Conservation (phyloP, 2,797 vertebrate species). For the Siniperca obscura region DNA sequence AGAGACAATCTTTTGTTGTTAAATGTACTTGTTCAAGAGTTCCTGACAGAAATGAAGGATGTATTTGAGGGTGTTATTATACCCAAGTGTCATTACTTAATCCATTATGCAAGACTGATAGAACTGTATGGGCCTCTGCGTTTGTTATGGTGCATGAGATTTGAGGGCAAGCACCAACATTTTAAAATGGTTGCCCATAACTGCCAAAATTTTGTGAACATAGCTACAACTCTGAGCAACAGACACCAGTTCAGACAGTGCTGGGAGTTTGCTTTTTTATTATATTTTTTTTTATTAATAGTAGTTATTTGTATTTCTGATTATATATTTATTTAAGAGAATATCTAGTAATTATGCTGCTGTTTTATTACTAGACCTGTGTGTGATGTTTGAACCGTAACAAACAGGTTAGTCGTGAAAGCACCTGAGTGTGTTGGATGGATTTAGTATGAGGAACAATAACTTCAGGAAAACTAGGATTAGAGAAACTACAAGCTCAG, state of each 20-base stretch:
- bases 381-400: too few relatives aligned
- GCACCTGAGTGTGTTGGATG: neutral
- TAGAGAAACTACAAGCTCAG: constrained; percentile 11
- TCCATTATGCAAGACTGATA: constrained; percentile 35
- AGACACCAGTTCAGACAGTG: constrained; percentile 42
- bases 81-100: constrained; percentile 33
- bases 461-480: constrained; percentile 14
- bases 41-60: constrained; percentile 6
- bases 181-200: constrained; percentile 38
- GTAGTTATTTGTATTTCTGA: too few relatives aligned
- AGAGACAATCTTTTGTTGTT: constrained; percentile 9
- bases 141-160: constrained; percentile 50
- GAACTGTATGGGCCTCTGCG: constrained; percentile 20
- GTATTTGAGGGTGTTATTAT: constrained; percentile 43
- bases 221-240: constrained; percentile 26
- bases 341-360: too few relatives aligned
- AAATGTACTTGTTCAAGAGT: constrained; percentile 16
- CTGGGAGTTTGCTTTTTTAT: constrained; percentile 31
- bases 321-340: too few relatives aligned
- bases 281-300: too few relatives aligned
- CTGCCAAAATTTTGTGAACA: constrained; percentile 28
- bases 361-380: too few relatives aligned
- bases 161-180: constrained; percentile 50
- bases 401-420: neutral
- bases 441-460: constrained; percentile 1